Evolutionary conservation across 2,888 invertebrate species (phyloP).

Genomic region (Tanypteryx hageni): DNA sequence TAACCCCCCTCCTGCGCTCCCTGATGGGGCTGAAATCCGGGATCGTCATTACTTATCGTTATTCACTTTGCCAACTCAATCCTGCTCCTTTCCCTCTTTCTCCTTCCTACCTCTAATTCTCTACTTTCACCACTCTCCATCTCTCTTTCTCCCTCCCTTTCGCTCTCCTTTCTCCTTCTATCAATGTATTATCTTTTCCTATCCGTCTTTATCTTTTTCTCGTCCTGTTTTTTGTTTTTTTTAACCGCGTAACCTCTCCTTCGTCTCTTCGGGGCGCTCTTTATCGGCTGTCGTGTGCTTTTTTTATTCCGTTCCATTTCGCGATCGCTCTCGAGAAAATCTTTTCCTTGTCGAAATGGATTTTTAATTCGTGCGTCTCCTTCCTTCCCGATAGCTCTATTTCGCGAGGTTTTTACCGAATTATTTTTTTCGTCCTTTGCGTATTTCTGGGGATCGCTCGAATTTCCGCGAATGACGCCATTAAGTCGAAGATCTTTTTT

Average conservation of each 20-base stretch:
- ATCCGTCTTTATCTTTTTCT: not conserved
- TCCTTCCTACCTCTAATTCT: not conserved
- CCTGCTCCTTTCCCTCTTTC: not conserved
- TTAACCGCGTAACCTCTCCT: not conserved
- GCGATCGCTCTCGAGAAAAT: not conserved
- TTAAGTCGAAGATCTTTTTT: not conserved
- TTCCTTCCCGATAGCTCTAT: not conserved
- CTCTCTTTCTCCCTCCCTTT: not conserved
- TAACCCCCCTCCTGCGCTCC: constrained; percentile 38
- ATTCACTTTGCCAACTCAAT: constrained; percentile 59
- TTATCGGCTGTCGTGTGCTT: not conserved
- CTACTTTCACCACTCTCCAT: not conserved
- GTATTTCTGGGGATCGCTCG: not conserved
- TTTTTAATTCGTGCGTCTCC: not conserved
- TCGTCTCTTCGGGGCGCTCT: not conserved
- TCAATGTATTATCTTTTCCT: not conserved
- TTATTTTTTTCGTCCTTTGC: not conserved
- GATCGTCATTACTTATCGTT: constrained; percentile 49
- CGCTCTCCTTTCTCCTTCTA: not conserved
- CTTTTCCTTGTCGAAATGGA: not conserved
- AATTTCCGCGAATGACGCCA: not conserved
- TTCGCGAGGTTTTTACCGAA: not conserved
- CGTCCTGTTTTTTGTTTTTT: not conserved
- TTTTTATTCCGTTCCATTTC: not conserved
- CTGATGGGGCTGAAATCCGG: constrained; percentile 28